Base-by-base conservation (phyloP, 1,140 invertebrate species). In the Hypothenemus hampei region DNA sequence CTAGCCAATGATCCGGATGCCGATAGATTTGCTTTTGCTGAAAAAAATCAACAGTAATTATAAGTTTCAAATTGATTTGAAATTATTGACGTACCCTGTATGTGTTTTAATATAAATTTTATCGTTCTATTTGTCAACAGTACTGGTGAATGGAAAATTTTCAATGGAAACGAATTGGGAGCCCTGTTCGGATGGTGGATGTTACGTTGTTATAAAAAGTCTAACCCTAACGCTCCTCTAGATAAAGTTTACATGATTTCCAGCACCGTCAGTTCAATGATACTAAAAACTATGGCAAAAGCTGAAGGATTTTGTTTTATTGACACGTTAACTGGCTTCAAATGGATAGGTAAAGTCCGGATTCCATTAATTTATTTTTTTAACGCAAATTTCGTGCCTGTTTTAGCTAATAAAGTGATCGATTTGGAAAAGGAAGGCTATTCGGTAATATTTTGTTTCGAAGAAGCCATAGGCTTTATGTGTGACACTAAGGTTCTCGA, bases 1-100 rank as follows among this genome's bases (percentile, higher is more conserved):
- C 71, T 99, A 15, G 96, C 95, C 0, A 99, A 99, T 77, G 97
- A 99, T 76, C 97, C 97, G 8, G 97, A 99, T 75, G 95, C 97
- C 5, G 97, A 99, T 77, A 80, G 97, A 48, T 75, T 98, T 47
- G 95, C 95, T 10, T 82, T 94, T 36, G 96, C 95, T 4, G 92
- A 95, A 72, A 85, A 82, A 71, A 73, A 77, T 62, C 15, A 37
- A 37, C 10, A 37, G 1, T n/a, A 37, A 37, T 1, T 11, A n/a
- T 6, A 37, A 7, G 6, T 37, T 37, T 11, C 15, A 11, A 11
- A 37, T 37, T 37, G 7, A 37, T 11, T 37, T 15, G 15, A 37
- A 37, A 29, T 29, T 29, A 6, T 7, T 7, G 6, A 29, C 26
- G 6, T 18, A 15, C 11, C 16, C 8, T 37, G 2, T 37, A 15